Evolutionary conservation across 2,888 invertebrate genomes (phyloP), one percentile per base, ranked within the genome.

Genomic region (Drosophila rellima): DNA sequence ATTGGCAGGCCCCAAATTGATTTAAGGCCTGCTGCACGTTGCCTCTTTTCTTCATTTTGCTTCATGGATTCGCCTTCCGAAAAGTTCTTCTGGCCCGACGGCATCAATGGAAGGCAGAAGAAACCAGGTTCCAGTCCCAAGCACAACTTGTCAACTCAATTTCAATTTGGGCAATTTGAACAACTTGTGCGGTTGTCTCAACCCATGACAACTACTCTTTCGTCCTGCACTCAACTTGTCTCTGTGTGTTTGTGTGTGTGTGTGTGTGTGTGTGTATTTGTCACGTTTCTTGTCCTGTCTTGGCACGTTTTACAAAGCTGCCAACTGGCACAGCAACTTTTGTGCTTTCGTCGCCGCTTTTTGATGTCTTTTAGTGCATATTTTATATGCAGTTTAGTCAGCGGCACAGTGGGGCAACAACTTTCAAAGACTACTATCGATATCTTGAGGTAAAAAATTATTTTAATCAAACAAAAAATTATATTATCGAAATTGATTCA

Each of bases 111-210:
- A 31, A 45, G 56, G 26, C 45, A 18, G 44, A 33, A 45, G 63
- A 44, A 59, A 78, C 59, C 78, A 54, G 45, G 45, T 54, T 55
- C 29, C 67, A 68, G 70, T 67, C 66, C 74, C 79, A 61, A 65
- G 76, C 67, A 82, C 77, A 85, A 85, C 82, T 89, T 86, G 85
- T 86, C 85, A 86, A 86, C 85, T 86, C 88, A 88, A 88, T 86
- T 89, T 86, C 89, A 86, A 89, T 86, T 86, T 89, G 82, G 85
- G 82, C 85, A 86, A 89, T 89, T 89, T 88, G 80, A 70, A 70
- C 83, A 88, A 88, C 89, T 89, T 89, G 74, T 87, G 85, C 72
- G 89, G 86, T 73, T 88, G 62, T 61, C 63, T 63, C 73, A 66
- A 35, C 47, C 66, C 37, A 33, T 48, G 54, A 69, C 57, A 74